Conservation (phyloP, 2,888 invertebrate genomes). For the Epiblema foenella region DNA sequence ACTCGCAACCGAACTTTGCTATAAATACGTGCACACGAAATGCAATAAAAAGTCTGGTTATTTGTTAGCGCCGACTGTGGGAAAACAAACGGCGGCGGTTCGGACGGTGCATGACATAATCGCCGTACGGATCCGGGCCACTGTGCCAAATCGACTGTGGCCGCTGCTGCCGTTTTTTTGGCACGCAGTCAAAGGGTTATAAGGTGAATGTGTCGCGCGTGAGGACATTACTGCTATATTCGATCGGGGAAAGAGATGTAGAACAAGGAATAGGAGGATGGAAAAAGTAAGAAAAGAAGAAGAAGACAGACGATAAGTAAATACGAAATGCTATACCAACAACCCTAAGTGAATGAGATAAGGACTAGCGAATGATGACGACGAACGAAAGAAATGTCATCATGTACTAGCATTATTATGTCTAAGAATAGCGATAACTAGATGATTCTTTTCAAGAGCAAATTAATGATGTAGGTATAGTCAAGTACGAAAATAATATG, state of each 20-base stretch:
- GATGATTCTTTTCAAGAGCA: background rate
- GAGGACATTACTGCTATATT: slow-evolving; percentile 49
- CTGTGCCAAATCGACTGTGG: slow-evolving; percentile 74
- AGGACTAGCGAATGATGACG: no score
- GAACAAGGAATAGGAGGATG: no score
- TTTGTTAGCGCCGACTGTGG: slow-evolving; percentile 63
- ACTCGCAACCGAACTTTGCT: slow-evolving; percentile 64
- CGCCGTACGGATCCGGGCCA: slow-evolving; percentile 78
- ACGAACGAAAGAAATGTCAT: background rate
- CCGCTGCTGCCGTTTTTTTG: slow-evolving; percentile 71
- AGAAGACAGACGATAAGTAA: no score
- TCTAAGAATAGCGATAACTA: background rate
- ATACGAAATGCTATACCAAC: no score
- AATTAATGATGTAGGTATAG: no score
- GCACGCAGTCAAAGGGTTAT: slow-evolving; percentile 78
- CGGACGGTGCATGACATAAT: slow-evolving; percentile 81
- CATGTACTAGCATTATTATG: background rate
- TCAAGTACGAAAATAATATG: no score
- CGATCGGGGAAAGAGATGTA: background rate
- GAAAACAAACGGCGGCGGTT: slow-evolving; percentile 70
- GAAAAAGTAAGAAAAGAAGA: no score
- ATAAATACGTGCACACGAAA: slow-evolving; percentile 35
- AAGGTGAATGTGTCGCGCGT: slow-evolving; percentile 72
- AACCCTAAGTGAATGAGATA: no score
- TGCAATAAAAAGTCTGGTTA: slow-evolving; percentile 42